These are phyloP conservation scores for Aphis gossypii DNA, from an alignment of 1,140 invertebrate species.

Conservation along the genomic window DNA sequence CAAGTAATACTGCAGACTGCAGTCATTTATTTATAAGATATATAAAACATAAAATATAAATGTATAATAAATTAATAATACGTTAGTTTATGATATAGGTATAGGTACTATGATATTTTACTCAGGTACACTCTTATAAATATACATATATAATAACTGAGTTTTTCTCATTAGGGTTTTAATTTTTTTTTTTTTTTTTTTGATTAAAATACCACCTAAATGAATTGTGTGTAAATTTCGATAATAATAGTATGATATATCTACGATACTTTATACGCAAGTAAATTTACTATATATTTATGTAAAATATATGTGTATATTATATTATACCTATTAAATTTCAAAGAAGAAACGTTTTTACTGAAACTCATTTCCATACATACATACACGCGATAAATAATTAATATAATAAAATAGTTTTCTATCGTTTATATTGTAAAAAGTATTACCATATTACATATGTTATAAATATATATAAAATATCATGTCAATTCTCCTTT, in stretches of 20 bases:
- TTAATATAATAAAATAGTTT: background rate
- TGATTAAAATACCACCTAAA: background rate
- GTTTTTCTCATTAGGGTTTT: background rate
- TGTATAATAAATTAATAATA: background rate
- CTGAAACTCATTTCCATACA: no score
- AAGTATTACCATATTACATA: no score
- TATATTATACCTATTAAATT: no score
- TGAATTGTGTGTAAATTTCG: background rate
- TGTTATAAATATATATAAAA: background rate
- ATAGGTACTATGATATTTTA: background rate
- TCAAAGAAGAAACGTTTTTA: no score
- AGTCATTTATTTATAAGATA: background rate
- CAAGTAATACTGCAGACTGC: background rate
- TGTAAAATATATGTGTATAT: background rate
- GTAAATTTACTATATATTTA: background rate
- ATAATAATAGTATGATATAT: background rate
- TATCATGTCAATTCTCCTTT: background rate
- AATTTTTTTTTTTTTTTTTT: background rate
- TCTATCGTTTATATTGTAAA: background rate
- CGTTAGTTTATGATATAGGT: background rate
- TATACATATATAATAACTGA: background rate
- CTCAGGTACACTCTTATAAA: no score
- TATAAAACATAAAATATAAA: background rate
- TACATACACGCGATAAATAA: background rate
- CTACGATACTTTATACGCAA: background rate